Conservation (phyloP, 2,113 vertebrate genomes). For the Sphyrna mokarran region DNA sequence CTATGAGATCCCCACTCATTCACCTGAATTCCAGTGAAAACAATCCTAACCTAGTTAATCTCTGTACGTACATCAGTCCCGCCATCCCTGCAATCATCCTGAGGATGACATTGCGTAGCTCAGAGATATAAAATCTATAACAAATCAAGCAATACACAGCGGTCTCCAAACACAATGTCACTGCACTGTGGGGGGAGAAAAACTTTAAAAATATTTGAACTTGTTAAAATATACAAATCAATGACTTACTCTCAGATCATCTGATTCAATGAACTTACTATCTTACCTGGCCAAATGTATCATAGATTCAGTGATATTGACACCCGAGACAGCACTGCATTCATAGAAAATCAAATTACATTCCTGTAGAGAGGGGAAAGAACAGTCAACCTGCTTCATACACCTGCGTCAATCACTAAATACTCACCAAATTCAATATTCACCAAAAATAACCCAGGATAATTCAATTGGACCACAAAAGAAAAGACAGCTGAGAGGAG, state of each 20-base stretch:
- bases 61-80: too few species aligned
- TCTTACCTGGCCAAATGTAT: conserved; percentile 76
- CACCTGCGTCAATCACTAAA: not conserved
- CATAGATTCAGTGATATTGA: conserved; percentile 66
- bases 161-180: not conserved
- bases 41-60: too few species aligned
- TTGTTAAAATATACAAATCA: not conserved
- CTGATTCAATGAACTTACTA: not conserved
- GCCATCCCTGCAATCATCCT: too few species aligned
- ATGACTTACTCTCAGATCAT: not conserved
- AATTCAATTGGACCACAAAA: not conserved
- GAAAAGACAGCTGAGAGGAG: not conserved
- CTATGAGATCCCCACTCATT: too few species aligned
- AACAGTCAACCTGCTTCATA: not conserved
- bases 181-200: not conserved
- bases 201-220: not conserved
- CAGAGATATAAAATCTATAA: too few species aligned
- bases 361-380: conserved; percentile 57
- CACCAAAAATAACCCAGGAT: not conserved
- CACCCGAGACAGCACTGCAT: conserved; percentile 77
- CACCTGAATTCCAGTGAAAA: too few species aligned
- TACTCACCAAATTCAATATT: not conserved
- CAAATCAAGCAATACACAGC: too few species aligned
- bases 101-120: too few species aligned
- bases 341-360: conserved; percentile 76